Evolutionary conservation across 2,797 vertebrate genomes (phyloP).

Genomic region (Ptychadena robeensis): DNA sequence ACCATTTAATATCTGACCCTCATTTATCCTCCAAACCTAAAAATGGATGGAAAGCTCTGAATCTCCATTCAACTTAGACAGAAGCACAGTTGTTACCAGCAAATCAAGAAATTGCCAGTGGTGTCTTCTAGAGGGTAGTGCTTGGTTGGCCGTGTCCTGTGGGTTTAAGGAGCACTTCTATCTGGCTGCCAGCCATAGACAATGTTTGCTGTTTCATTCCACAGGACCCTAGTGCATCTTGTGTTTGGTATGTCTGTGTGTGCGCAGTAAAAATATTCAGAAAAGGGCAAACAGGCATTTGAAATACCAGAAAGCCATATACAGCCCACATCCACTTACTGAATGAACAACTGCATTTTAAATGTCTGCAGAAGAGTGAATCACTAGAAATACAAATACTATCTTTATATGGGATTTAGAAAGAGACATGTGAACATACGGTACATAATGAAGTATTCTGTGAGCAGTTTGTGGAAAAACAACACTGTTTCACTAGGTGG

Average conservation of each 20-base stretch:
- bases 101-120: not conserved
- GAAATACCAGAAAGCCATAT: not conserved
- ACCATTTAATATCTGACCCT: no score
- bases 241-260: not conserved
- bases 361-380: not conserved
- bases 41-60: no score
- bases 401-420: not conserved
- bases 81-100: not conserved
- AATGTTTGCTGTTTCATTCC: not conserved
- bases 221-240: not conserved
- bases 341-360: not conserved
- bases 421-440: not conserved
- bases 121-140: not conserved
- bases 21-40: no score
- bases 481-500: no score
- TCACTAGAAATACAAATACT: not conserved
- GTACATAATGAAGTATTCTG: not conserved
- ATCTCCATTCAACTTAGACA: slow-evolving; percentile 9
- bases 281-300: not conserved
- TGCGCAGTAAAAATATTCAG: not conserved
- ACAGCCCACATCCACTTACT: not conserved
- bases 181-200: not conserved
- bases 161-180: not conserved
- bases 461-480: not conserved
- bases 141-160: not conserved